phyloP scores from a whole-genome alignment of 1,140 invertebrate species.

The Platyscapa corneri region DNA sequence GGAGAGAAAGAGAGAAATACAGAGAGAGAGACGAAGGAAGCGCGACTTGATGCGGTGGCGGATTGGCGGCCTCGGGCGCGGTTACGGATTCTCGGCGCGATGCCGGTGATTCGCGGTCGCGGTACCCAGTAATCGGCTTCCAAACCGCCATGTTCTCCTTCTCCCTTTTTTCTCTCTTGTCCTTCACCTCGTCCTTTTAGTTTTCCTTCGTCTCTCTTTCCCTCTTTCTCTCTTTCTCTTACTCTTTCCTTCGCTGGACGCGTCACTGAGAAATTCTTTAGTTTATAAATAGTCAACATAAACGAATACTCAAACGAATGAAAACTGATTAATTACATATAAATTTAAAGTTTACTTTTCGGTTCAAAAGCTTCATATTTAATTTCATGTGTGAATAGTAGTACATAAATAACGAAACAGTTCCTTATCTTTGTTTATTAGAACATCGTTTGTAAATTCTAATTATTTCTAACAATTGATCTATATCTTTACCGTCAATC shows the following conservation, averaged over 20 bases:
- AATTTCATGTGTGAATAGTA: too few relatives aligned
- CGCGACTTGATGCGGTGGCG: slow-evolving; percentile 62
- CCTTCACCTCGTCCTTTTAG: slow-evolving; percentile 2
- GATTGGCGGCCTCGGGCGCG: slow-evolving; percentile 74
- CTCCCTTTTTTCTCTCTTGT: slow-evolving; percentile 53
- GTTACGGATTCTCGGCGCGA: slow-evolving; percentile 73
- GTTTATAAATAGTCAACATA: too few relatives aligned
- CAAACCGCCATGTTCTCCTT: slow-evolving; percentile 66
- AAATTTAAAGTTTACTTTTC: too few relatives aligned
- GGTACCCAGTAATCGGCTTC: slow-evolving; percentile 73
- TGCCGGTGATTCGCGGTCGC: slow-evolving; percentile 74
- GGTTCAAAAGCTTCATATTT: too few relatives aligned
- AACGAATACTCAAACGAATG: too few relatives aligned
- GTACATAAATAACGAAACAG: too few relatives aligned
- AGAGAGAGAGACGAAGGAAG: slow-evolving; percentile 27
- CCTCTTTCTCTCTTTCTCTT: background rate
- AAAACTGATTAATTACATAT: too few relatives aligned
- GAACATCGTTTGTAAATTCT: too few relatives aligned
- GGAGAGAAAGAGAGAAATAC: slow-evolving; percentile 10
- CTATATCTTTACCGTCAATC: too few relatives aligned
- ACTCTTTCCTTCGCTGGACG: background rate
- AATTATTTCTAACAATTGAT: too few relatives aligned
- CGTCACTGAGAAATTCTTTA: too few relatives aligned
- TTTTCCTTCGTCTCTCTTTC: background rate
- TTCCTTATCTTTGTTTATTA: too few relatives aligned